Evolutionary conservation across 2,888 invertebrate species (phyloP).

Genomic region (Yponomeuta malinellus): DNA sequence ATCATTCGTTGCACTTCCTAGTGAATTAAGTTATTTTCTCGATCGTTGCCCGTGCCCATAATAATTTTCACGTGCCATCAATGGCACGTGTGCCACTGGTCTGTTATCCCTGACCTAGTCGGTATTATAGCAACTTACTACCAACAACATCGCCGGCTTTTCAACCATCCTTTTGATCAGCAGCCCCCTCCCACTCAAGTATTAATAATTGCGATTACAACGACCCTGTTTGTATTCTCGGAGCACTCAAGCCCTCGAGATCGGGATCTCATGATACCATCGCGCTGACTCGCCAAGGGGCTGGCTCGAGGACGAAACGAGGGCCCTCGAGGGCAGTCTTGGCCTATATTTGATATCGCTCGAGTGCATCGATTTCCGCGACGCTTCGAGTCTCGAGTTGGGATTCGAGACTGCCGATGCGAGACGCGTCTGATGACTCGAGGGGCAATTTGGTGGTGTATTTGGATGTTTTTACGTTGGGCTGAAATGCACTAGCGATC

Average conservation of each 20-base stretch:
- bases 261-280: slow-evolving; percentile 1
- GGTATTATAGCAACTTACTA: background rate
- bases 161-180: background rate
- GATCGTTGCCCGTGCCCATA: too few species aligned
- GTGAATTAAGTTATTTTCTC: too few species aligned
- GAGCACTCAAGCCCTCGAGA: background rate
- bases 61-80: too few species aligned
- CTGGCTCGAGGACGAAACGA: background rate
- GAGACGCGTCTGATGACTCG: background rate
- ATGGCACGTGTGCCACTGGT: too few species aligned
- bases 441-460: background rate
- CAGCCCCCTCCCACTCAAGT: background rate
- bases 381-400: background rate
- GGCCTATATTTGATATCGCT: slow-evolving; percentile 11
- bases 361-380: slow-evolving; percentile 5
- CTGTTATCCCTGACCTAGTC: background rate
- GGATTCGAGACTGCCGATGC: background rate
- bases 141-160: too few species aligned
- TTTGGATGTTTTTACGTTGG: background rate
- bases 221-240: background rate
- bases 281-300: slow-evolving; percentile 4
- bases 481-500: too few species aligned
- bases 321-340: slow-evolving; percentile 5
- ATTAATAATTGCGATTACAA: background rate
- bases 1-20: too few species aligned